Evolutionary conservation across 2,113 vertebrate species (phyloP).

Genomic region (Climacteris rufus): DNA sequence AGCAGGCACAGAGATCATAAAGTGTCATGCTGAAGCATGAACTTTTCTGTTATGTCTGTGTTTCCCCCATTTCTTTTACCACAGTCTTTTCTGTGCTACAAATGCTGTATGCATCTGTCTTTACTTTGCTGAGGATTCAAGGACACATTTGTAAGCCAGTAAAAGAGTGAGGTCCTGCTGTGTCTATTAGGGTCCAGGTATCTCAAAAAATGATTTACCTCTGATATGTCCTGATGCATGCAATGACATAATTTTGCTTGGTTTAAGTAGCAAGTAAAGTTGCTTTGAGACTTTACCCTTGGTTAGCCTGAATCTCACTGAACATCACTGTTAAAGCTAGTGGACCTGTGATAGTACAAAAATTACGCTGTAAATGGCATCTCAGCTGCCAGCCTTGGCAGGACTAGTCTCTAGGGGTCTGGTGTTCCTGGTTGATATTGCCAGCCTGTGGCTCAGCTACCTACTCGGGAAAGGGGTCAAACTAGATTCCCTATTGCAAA

Average conservation of each 20-base stretch:
- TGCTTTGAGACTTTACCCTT: neutral
- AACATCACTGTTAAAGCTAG: neutral
- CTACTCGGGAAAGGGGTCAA: neutral
- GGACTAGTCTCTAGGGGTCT: neutral
- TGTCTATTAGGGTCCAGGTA: neutral
- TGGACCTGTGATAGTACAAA: neutral
- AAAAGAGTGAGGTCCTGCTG: neutral
- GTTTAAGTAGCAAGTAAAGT: neutral
- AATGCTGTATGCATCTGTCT: neutral
- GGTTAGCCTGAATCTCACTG: neutral
- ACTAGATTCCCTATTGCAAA: neutral
- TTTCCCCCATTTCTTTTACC: neutral
- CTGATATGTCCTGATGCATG: neutral
- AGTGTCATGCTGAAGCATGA: neutral
- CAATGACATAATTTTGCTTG: neutral
- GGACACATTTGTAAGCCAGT: neutral
- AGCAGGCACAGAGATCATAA: neutral
- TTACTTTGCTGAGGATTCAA: neutral
- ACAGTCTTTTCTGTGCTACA: neutral
- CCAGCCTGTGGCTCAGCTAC: neutral
- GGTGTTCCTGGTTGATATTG: neutral
- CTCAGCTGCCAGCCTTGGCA: neutral
- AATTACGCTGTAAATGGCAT: neutral
- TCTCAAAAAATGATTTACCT: neutral
- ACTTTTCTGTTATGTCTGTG: fast-evolving